Evolutionary conservation across 2,113 vertebrate species (phyloP), one percentile per base, ranked within the genome.

Genomic region (Hippocampus zosterae): DNA sequence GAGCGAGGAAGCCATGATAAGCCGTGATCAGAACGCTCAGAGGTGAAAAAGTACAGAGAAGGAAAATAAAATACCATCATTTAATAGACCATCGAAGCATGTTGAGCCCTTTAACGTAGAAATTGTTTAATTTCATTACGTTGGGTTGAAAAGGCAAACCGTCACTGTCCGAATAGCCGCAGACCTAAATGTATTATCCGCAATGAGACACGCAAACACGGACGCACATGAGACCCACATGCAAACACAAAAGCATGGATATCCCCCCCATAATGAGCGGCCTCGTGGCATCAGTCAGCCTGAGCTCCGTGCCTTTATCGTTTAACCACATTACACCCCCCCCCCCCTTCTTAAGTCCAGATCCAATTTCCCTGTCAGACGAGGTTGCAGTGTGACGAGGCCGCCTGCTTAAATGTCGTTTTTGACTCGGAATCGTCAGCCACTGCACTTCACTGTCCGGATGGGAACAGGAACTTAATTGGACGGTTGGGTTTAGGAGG

Each of bases 341-440:
- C 46, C 15, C 44, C 46, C 8, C 41, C 72, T 84, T 81, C 83
- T 80, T 76, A 87, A 82, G 83, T 88, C 80, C 15, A 85, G 80
- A 90, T 89, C 84, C 84, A 80, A 87, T 90, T 91, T 86, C 83
- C 75, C 81, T 78, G 85, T 89, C 85, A 84, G 85, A 80, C 71
- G 74, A 77, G 71, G 74, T 61, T 55, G 25, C 72, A 23, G 71
- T 68, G 71, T 52, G 57, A 85, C 74, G 59, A 40, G 66, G 63
- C 42, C 40, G 81, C 9, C 69, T 77, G 65, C 55, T 64, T 81
- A 74, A 85, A 57, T 65, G n/a, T 72, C 71, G 21, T 78, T 77
- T 79, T 70, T 73, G 72, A 50, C 68, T 53, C 23, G 16, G 67
- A 8, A 37, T 79, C 73, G 76, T 66, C 71, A 76, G 73, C 57